These are phyloP conservation scores for Alloscopus bannaensis DNA, from an alignment of 2,888 invertebrate genomes.

Conservation along the genomic window DNA sequence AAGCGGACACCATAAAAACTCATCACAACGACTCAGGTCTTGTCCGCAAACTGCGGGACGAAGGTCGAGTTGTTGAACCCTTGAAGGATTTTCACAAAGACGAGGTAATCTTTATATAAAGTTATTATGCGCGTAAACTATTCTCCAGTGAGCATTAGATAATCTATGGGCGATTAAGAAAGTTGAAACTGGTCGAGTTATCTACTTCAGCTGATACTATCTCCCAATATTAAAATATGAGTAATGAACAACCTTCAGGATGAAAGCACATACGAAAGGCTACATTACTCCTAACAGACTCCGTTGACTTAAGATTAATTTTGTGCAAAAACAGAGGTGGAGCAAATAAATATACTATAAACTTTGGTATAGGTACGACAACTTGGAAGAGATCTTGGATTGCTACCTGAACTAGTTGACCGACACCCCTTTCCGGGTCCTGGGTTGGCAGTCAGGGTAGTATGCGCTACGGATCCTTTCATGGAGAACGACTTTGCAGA, in stretches of 20 bases:
- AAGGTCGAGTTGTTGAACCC: slow-evolving; percentile 97
- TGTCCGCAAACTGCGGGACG: slow-evolving; percentile 84
- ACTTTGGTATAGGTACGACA: slow-evolving; percentile 81
- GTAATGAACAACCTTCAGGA: slow-evolving; percentile 68
- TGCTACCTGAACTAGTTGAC: slow-evolving; percentile 90
- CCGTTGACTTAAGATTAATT: neutral
- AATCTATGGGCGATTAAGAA: slow-evolving; percentile 69
- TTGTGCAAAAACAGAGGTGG: neutral
- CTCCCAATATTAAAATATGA: slow-evolving; percentile 66
- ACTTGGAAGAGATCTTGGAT: slow-evolving; percentile 91
- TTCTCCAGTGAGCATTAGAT: no score
- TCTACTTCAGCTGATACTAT: slow-evolving; percentile 69
- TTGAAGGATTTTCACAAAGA: slow-evolving; percentile 99
- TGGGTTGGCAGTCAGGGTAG: slow-evolving; percentile 95
- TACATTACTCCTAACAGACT: slow-evolving; percentile 68
- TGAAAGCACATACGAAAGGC: slow-evolving; percentile 61
- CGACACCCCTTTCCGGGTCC: slow-evolving; percentile 99
- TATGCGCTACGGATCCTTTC: slow-evolving; percentile 96
- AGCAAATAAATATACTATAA: neutral
- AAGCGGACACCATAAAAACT: slow-evolving; percentile 98
- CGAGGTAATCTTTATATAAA: slow-evolving; percentile 85
- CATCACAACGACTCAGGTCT: slow-evolving; percentile 99
- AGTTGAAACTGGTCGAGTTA: slow-evolving; percentile 47
- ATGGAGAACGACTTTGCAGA: slow-evolving; percentile 97
- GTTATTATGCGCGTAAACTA: neutral